These are phyloP conservation scores for Drosophila cardini DNA, from an alignment of 1,140 invertebrate genomes.

Conservation along the genomic window DNA sequence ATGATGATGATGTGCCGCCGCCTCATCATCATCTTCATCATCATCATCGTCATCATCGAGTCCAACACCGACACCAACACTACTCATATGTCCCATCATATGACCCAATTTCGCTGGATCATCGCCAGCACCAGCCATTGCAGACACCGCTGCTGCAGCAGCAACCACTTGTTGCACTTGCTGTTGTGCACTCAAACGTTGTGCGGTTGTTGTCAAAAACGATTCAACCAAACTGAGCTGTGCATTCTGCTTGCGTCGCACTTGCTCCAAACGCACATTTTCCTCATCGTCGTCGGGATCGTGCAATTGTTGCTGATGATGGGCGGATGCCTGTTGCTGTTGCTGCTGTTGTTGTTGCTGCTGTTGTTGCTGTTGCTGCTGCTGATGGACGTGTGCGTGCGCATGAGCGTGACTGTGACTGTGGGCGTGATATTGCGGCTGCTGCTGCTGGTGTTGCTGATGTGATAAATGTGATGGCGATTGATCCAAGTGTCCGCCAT, in stretches of 20 bases:
- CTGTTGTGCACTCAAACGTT: slow-evolving; percentile 79
- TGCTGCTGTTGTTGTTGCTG: slow-evolving; percentile 41
- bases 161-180: slow-evolving; percentile 82
- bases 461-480: slow-evolving; percentile 44
- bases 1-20: slow-evolving; percentile 38
- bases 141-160: slow-evolving; percentile 76
- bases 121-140: slow-evolving; percentile 74
- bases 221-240: slow-evolving; percentile 82
- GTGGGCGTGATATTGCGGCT: slow-evolving; percentile 36
- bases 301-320: slow-evolving; percentile 58
- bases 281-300: slow-evolving; percentile 75
- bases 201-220: slow-evolving; percentile 79
- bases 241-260: slow-evolving; percentile 80
- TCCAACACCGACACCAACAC: slow-evolving; percentile 36
- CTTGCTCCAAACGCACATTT: slow-evolving; percentile 63
- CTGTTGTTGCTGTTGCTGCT: slow-evolving; percentile 52
- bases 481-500: slow-evolving; percentile 50
- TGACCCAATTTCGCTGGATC: slow-evolving; percentile 74
- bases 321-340: slow-evolving; percentile 29
- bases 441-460: slow-evolving; percentile 53
- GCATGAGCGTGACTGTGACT: slow-evolving; percentile 46
- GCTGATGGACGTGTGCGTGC: slow-evolving; percentile 58
- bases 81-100: slow-evolving; percentile 76
- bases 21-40: slow-evolving; percentile 68
- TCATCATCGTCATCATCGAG: slow-evolving; percentile 77